A percentile compares a stretch with the other conserved stretches of the same genome.
Conservation (phyloP, 37 sponge, comb jelly and placozoan genomes). For the Oscarella lobularis region DNA sequence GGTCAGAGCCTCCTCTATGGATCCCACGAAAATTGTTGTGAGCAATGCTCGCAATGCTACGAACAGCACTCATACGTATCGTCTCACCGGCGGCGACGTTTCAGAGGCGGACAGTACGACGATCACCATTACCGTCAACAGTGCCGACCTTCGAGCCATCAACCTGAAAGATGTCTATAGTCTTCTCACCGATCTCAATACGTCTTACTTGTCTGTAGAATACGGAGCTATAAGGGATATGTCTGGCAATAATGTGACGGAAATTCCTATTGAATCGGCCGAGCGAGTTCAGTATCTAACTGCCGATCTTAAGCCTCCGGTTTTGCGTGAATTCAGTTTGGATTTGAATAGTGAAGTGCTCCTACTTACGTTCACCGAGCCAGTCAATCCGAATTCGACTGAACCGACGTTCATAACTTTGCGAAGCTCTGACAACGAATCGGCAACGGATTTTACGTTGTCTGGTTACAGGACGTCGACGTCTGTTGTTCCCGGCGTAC, state of each 20-base stretch:
- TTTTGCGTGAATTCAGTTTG: constrained; percentile 12
- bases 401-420: background rate
- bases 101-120: constrained; percentile 40
- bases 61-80: constrained; percentile 11
- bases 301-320: constrained; percentile 74
- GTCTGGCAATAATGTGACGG: constrained; percentile 36
- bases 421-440: background rate
- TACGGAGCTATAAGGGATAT: constrained; percentile 29
- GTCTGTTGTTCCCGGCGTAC: background rate
- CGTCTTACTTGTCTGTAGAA: constrained; percentile 38
- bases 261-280: constrained; percentile 14
- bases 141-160: constrained; percentile 41
- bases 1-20: constrained; percentile 51
- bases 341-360: constrained; percentile 52
- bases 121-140: constrained; percentile 28
- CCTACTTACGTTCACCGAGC: constrained; percentile 42
- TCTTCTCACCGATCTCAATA: constrained; percentile 42
- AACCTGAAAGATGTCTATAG: constrained; percentile 31
- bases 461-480: background rate
- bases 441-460: background rate
- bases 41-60: constrained; percentile 26
- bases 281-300: constrained; percentile 15
- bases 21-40: constrained; percentile 46
- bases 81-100: constrained; percentile 51
- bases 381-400: constrained; percentile 26